Conservation (phyloP, 2,888 invertebrate species). For the Drosophila bunnanda region DNA sequence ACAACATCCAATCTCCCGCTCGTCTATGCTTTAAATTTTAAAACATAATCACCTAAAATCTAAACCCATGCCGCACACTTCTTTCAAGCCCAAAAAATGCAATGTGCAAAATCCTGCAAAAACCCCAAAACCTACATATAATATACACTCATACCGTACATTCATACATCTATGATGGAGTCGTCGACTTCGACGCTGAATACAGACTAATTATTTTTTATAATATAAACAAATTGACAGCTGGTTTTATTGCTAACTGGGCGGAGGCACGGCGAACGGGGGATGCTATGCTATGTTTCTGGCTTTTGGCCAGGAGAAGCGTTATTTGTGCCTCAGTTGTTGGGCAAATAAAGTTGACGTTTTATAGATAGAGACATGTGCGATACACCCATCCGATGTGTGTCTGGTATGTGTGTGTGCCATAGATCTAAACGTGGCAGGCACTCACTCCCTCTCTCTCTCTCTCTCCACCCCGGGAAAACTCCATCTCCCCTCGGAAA, state of each 20-base stretch:
- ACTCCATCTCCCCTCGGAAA: conserved; percentile 12
- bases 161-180: conserved; percentile 57
- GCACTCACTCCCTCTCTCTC: neutral
- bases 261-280: conserved; percentile 11
- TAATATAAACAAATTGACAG: conserved; percentile 78
- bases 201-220: conserved; percentile 78
- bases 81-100: conserved; percentile 38
- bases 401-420: conserved; percentile 28
- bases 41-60: conserved; percentile 56
- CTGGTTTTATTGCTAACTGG: conserved; percentile 70
- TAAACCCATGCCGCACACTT: conserved; percentile 7
- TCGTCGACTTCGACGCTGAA: conserved; percentile 77
- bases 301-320: conserved; percentile 2
- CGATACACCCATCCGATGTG: conserved; percentile 50
- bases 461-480: neutral
- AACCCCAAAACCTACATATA: conserved; percentile 30
- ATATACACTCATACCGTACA: conserved; percentile 45
- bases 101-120: conserved; percentile 39
- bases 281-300: conserved; percentile 15
- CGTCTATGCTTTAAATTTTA: conserved; percentile 65
- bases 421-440: conserved; percentile 42
- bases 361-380: conserved; percentile 79
- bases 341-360: conserved; percentile 76
- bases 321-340: conserved; percentile 63
- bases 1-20: conserved; percentile 31